Conservation (phyloP, 2,888 invertebrate genomes). For the Elaeidobius kamerunicus region DNA sequence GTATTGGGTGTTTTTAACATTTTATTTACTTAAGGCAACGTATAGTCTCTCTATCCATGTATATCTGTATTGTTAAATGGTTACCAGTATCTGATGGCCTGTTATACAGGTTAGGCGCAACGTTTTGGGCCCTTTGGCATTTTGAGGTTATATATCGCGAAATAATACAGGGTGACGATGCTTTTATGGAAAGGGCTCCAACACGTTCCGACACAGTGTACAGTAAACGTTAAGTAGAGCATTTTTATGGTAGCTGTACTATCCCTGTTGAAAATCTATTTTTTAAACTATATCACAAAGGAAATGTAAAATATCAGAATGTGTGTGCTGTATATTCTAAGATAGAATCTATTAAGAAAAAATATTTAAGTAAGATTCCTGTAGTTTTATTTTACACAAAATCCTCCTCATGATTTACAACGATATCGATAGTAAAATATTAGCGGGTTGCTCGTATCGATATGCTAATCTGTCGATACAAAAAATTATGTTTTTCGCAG, state of each 20-base stretch:
- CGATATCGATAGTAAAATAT: no score
- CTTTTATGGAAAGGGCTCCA: no score
- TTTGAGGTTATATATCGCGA: no score
- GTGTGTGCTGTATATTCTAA: constrained; percentile 24
- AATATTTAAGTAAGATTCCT: constrained; percentile 19
- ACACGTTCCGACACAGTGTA: no score
- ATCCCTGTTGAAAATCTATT: constrained; percentile 22
- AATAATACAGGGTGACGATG: no score
- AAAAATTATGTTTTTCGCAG: no score
- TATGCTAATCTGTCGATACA: no score
- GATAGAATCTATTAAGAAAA: constrained; percentile 24
- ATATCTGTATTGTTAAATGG: no score
- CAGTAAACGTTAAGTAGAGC: constrained; percentile 15
- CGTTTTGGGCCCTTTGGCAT: constrained; percentile 14
- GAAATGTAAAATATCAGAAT: constrained; percentile 21
- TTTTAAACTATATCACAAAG: constrained; percentile 23
- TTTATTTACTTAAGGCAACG: background rate
- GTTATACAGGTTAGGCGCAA: constrained; percentile 17
- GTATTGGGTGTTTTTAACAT: background rate
- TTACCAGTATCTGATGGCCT: constrained; percentile 14
- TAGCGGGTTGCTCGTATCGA: no score
- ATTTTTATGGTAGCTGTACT: constrained; percentile 13
- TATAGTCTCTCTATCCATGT: no score
- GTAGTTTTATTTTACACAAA: constrained; percentile 6
- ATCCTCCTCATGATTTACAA: no score